Conservation (phyloP, 2,113 vertebrate species). For the Marmota flaviventris region DNA sequence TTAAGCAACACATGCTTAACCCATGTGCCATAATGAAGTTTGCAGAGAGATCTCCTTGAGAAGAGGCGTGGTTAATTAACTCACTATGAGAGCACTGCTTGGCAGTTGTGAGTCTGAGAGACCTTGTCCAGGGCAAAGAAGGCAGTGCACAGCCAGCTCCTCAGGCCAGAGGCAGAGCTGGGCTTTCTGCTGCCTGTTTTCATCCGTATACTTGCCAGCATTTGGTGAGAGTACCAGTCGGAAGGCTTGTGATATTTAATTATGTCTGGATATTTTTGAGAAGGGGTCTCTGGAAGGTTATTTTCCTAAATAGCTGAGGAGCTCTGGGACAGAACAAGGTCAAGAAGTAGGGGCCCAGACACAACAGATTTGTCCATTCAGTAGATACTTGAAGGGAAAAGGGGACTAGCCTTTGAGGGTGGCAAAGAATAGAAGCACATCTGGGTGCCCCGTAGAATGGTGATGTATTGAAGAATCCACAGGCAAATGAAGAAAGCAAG, state of each 20-base stretch:
- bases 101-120: not conserved
- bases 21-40: not conserved
- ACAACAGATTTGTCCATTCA: not conserved
- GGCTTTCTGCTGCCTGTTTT: not conserved
- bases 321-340: not conserved
- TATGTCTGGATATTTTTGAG: not conserved
- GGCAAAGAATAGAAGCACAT: not conserved
- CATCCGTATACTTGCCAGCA: fast-evolving
- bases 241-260: not conserved
- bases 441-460: not conserved
- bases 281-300: not conserved
- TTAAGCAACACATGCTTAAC: not conserved
- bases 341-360: not conserved
- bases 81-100: not conserved
- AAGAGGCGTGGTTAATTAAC: not conserved
- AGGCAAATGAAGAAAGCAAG: not conserved
- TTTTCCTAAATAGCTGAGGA: not conserved
- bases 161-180: not conserved
- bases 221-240: not conserved
- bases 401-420: not conserved
- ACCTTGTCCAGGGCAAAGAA: not conserved
- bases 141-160: fast-evolving
- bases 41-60: not conserved
- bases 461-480: too few relatives aligned
- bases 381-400: not conserved